A percentile compares a stretch with the other conserved stretches of the same genome.
phyloP scores from a whole-genome alignment of 2,113 vertebrate species.

The Chaenogobius annularis region DNA sequence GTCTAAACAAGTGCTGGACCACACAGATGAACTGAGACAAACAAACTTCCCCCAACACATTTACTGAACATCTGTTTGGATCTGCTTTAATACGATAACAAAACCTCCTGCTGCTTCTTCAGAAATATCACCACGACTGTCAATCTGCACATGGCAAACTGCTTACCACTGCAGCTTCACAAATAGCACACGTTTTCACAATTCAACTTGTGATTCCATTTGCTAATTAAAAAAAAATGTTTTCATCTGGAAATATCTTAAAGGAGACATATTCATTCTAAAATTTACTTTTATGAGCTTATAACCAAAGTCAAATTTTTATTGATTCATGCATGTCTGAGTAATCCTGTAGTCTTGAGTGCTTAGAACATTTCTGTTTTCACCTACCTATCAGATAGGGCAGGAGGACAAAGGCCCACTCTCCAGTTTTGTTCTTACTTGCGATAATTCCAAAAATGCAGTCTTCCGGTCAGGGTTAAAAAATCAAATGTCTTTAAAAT shows the following conservation, averaged over 20 bases:
- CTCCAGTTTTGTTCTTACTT: too few relatives aligned
- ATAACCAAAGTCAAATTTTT: too few relatives aligned
- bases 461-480: too few relatives aligned
- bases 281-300: too few relatives aligned
- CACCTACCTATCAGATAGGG: too few relatives aligned
- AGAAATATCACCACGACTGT: conserved; percentile 24
- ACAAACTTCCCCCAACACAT: conserved; percentile 13
- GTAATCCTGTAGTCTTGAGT: too few relatives aligned
- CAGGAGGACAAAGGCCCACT: too few relatives aligned
- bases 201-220: not conserved
- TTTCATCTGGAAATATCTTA: not conserved
- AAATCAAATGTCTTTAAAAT: too few relatives aligned
- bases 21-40: conserved; percentile 32
- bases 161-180: conserved; percentile 6
- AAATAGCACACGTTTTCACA: conserved; percentile 4
- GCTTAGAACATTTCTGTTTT: too few relatives aligned
- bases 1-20: conserved; percentile 38
- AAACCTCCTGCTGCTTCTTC: conserved; percentile 21
- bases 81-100: conserved; percentile 15
- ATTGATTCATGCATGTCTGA: too few relatives aligned
- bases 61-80: conserved; percentile 45
- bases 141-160: conserved; percentile 18
- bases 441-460: too few relatives aligned
- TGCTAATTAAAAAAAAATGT: not conserved
- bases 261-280: too few relatives aligned